Evolutionary conservation across 2,888 invertebrate species (phyloP), one percentile per base, ranked within the genome.

Genomic region (Chloroclysta siterata): DNA sequence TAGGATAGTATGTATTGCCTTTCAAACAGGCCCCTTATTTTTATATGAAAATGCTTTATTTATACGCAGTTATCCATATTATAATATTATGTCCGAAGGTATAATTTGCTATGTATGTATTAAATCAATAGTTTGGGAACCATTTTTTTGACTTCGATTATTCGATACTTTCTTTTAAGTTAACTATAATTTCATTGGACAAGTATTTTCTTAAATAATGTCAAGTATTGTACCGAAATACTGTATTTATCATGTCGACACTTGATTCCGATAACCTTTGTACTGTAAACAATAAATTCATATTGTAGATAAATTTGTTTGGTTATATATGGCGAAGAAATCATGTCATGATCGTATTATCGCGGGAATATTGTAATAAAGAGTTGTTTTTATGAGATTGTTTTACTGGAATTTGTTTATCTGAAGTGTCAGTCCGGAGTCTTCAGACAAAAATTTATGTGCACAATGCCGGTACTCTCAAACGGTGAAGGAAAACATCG

Each of bases 241-340:
- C 44, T 53, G 42, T 67, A 56, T 64, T 64, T 54, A 62, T 66
- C 66, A 53, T 63, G 61, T 69, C 59, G 44, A 54, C 33, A 51
- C 14, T 59, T 65, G 57, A 63, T 66, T 58, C 60, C 62, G 71
- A 72, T 72, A 74, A 70, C 63, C 71, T 73, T 60, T 79, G 73
- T 68, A 70, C 61, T 62, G 62, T 76, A 71, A 77, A 81, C 79
- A 82, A 80, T 82, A 78, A 81, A 51, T 71, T 66, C 36, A 15
- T 36, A 64, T 60, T 64, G 57, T 65, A 62, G 46, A 53, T 55
- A 50, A 63, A 56, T 60, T 57, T 44, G 58, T 63, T 60, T 46
- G 53, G 51, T 51, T 63, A 65, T 60, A 42, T 61, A 54, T 51
- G 58, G 51, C 59, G 44, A 69, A 70, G 39, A 70, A 70, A 72